phyloP scores from a whole-genome alignment of 2,888 invertebrate genomes.

The Amblyjoppa fuscipennis region DNA sequence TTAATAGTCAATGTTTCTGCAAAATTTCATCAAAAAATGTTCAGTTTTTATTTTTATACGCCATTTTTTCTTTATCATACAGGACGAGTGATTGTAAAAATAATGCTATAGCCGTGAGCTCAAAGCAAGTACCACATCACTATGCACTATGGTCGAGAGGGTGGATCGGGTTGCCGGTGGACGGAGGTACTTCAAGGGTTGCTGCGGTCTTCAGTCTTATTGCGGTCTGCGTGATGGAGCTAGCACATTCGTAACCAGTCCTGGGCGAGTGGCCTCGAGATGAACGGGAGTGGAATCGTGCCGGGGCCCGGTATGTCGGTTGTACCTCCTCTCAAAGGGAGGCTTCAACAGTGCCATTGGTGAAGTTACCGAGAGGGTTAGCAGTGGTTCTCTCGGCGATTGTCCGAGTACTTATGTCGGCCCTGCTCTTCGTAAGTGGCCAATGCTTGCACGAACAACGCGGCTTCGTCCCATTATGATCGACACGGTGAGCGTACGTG shows the following conservation, averaged over 20 bases:
- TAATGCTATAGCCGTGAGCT: background rate
- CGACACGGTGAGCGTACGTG: slow-evolving; percentile 41
- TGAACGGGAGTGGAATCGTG: slow-evolving; percentile 41
- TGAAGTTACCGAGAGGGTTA: slow-evolving; percentile 23
- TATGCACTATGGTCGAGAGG: background rate
- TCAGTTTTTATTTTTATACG: background rate
- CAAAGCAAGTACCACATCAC: background rate
- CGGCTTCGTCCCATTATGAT: slow-evolving; percentile 50
- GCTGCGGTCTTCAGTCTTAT: slow-evolving; percentile 42
- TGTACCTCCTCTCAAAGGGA: slow-evolving; percentile 48
- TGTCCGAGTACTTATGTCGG: slow-evolving; percentile 46
- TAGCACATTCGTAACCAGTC: slow-evolving; percentile 42
- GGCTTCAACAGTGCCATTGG: slow-evolving; percentile 16
- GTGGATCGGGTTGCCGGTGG: background rate
- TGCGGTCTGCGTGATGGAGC: slow-evolving; percentile 40
- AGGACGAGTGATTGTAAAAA: background rate
- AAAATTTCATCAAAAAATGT: too few species aligned
- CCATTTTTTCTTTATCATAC: background rate
- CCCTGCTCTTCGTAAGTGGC: slow-evolving; percentile 45
- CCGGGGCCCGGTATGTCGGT: slow-evolving; percentile 9
- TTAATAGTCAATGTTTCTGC: background rate
- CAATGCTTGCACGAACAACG: slow-evolving; percentile 53
- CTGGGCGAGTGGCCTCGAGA: slow-evolving; percentile 19
- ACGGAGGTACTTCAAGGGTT: slow-evolving; percentile 27
- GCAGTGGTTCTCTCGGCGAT: slow-evolving; percentile 44